These are phyloP conservation scores for Drosophila micromelanica DNA, from an alignment of 1,140 invertebrate species.

Conservation along the genomic window DNA sequence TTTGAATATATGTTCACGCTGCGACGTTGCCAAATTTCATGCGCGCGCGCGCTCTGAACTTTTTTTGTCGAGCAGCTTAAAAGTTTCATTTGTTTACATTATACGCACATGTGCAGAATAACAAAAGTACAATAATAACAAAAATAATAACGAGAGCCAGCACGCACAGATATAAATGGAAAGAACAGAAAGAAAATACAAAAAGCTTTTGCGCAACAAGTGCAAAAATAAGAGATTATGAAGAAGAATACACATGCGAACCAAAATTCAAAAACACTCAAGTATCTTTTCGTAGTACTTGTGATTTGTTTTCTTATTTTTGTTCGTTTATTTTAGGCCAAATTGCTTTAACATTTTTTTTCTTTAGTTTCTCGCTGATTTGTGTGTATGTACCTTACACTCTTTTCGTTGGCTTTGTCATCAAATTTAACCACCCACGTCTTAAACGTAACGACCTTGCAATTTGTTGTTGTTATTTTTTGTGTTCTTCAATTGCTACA, in stretches of 20 bases:
- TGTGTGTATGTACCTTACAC: slow-evolving; percentile 24
- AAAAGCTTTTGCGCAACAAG: slow-evolving; percentile 74
- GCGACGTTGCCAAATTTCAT: slow-evolving; percentile 74
- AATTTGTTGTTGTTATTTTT: slow-evolving; percentile 31
- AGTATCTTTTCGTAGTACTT: slow-evolving; percentile 45
- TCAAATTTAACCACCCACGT: slow-evolving; percentile 37
- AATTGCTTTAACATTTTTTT: slow-evolving; percentile 14
- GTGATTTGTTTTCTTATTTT: slow-evolving; percentile 34
- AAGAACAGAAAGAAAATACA: slow-evolving; percentile 31
- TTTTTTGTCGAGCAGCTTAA: slow-evolving; percentile 61
- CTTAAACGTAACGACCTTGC: slow-evolving; percentile 47
- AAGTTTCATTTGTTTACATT: slow-evolving; percentile 82
- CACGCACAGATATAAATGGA: slow-evolving; percentile 17
- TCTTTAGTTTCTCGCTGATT: neutral
- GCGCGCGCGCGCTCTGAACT: slow-evolving; percentile 25
- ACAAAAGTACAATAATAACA: slow-evolving; percentile 63
- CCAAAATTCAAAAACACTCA: slow-evolving; percentile 25
- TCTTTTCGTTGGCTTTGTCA: slow-evolving; percentile 23
- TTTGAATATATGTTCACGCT: slow-evolving; percentile 5
- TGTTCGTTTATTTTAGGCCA: slow-evolving; percentile 24
- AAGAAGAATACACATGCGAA: slow-evolving; percentile 35
- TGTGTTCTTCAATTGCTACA: slow-evolving; percentile 40
- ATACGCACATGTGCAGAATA: slow-evolving; percentile 79
- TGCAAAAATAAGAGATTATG: slow-evolving; percentile 51
- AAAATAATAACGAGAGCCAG: slow-evolving; percentile 50